A percentile compares a stretch with the other conserved stretches of the same genome.
Evolutionary conservation across 2,113 vertebrate species (phyloP).

Genomic region (Xyliphius kryptos): DNA sequence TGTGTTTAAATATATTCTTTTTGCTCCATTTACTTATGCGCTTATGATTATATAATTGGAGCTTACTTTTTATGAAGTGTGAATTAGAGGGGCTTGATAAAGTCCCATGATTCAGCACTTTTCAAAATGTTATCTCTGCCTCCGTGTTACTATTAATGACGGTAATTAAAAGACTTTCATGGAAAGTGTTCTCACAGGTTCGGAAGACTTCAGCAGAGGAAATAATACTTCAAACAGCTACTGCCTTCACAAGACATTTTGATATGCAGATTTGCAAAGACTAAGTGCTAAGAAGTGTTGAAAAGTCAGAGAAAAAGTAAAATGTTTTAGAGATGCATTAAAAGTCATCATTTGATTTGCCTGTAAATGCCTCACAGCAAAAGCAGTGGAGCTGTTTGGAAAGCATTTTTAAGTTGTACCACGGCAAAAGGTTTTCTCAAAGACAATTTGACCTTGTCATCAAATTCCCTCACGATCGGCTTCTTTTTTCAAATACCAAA

Average conservation of each 20-base stretch:
- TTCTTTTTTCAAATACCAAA: not conserved
- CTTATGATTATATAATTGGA: conserved; percentile 9
- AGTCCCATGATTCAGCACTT: conserved; percentile 18
- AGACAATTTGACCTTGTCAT: conserved; percentile 1
- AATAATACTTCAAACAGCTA: conserved; percentile 24
- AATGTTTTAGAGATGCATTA: too few species aligned
- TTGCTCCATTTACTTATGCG: conserved; percentile 7
- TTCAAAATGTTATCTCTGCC: conserved; percentile 2
- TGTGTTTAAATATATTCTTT: conserved; percentile 1
- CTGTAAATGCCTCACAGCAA: not conserved
- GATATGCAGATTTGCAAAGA: conserved; percentile 19
- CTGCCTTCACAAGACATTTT: not conserved
- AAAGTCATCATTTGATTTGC: too few species aligned
- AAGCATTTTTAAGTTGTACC: not conserved
- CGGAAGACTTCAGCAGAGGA: conserved; percentile 16
- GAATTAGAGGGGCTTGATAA: conserved; percentile 5
- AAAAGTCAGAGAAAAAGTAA: too few species aligned
- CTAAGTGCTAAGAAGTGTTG: conserved; percentile 12
- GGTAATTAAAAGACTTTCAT: conserved; percentile 23
- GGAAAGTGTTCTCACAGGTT: conserved; percentile 3
- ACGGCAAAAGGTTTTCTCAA: not conserved
- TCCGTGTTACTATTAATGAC: conserved; percentile 9
- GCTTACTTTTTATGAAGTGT: not conserved
- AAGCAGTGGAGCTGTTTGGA: not conserved
- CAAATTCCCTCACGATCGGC: not conserved